Evolutionary conservation across 2,797 vertebrate species (phyloP), one percentile per base, ranked within the genome.

Genomic region (Lepidocolaptes lacrymiger): DNA sequence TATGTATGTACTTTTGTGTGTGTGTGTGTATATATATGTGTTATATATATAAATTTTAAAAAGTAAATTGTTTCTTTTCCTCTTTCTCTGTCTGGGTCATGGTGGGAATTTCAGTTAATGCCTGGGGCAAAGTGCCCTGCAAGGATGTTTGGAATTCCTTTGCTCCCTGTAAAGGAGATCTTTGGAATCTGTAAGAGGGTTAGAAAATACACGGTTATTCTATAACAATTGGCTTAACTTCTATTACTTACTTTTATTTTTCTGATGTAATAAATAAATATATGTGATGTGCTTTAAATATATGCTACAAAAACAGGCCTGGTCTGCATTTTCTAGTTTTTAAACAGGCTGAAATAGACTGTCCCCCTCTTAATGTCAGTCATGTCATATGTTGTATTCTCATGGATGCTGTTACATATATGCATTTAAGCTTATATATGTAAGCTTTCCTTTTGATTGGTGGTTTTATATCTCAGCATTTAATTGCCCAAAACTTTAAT

Each of bases 71-170:
- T 93, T 96, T 93, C 74, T 80, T 89, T 83, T 91, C 52, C 72
- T 69, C 72, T 64, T 87, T 91, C 46, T 87, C 44, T 95, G 34
- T 62, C 95, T 77, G 69, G 84, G 73, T 84, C 68, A 28, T 51
- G 37, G 89, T 97, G 90, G 94, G 92, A 95, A 97, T 97, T 97
- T 97, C 83, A 84, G 91, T 96, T 95, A 94, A 89, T 92, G 94
- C 95, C 96, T 97, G 92, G 20, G 78, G 93, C 91, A 92, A 94
- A 96, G 89, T 82, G 88, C 92, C 89, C 86, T 89, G 84, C 72
- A 96, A 96, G 68, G 92, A 97, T 97, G 96, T 86, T 85, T 97
- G 89, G 91, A 97, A 98, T 97, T 97, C 96, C 78, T 97, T 97
- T 96, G 81, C 91, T 96, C 46, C 63, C 69, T 79, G 55, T 83